Evolutionary conservation across 2,888 invertebrate species (phyloP), one percentile per base, ranked within the genome.

Genomic region (Drosophila atripex): DNA sequence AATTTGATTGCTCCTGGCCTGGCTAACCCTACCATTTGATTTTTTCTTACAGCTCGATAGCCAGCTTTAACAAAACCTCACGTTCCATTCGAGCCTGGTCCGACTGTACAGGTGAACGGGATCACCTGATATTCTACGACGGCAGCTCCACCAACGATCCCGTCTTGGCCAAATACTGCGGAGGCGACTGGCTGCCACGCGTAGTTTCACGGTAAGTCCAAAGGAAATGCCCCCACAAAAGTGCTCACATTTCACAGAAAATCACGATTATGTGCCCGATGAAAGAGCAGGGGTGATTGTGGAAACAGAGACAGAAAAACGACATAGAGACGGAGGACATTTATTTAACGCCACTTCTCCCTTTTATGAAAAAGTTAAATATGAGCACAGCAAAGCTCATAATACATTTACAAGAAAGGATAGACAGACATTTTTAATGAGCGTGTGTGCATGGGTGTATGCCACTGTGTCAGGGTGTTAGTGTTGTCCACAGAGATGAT

Each of bases 81-180:
- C 93, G 95, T 28, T 94, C 94, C 32, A 93, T 96, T 82, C 94
- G 95, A 69, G 96, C 96, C 58, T 97, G 97, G 97, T 91, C 92
- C 52, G 96, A 96, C 88, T 97, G 97, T 90, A 95, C 96, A 0
- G 94, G 95, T 2, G 95, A 96, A 89, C 93, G 95, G 51, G 97
- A 97, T 91, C 95, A 96, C 77, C 93, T 97, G 63, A 95, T 97
- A 78, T 95, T 97, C 91, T 96, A 96, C 90, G 97, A 97, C 91
- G 97, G 97, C 59, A 94, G 95, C 53, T 94, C 94, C 38, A 95
- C 95, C 12, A 96, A 96, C 89, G 96, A 97, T 92, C 95, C 96
- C 7, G 95, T 97, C 54, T 93, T 97, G 82, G 94, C 97, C 73
- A 95, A 96, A 90, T 97, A 97, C 92, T 97, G 97, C 90, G 97